These are phyloP conservation scores for Chondrosia reniformis DNA, from an alignment of 37 sponge, comb jelly and placozoan species.

Conservation along the genomic window DNA sequence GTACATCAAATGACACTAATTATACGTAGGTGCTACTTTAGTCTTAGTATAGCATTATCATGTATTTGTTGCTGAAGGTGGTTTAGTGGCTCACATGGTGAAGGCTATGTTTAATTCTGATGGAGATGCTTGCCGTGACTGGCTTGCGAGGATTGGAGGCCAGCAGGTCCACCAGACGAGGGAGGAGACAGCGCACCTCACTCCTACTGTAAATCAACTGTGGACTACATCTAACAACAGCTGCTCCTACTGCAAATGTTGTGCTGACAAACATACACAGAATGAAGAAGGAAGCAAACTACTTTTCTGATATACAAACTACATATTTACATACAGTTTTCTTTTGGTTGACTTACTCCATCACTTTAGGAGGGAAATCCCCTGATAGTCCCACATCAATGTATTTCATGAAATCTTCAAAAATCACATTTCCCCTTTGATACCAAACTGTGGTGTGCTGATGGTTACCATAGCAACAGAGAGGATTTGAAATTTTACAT, in stretches of 20 bases:
- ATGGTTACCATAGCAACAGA: background rate
- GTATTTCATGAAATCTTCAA: constrained; percentile 26
- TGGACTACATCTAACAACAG: constrained; percentile 31
- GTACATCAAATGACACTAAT: no score
- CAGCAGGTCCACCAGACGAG: constrained; percentile 37
- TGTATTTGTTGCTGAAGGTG: background rate
- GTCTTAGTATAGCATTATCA: no score
- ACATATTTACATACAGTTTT: background rate
- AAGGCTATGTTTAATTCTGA: background rate
- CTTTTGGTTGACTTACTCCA: background rate
- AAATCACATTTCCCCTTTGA: constrained; percentile 1
- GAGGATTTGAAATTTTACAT: background rate
- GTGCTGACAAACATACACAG: constrained; percentile 11
- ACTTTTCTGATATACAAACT: background rate
- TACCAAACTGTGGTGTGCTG: constrained; percentile 8
- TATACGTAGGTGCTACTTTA: no score
- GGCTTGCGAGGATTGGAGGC: background rate
- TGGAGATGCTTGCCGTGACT: background rate
- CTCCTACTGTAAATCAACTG: constrained; percentile 44
- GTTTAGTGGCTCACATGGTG: constrained; percentile 26
- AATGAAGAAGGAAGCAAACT: background rate
- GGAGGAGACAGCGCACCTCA: constrained; percentile 38
- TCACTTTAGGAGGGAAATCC: constrained; percentile 1
- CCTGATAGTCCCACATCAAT: constrained; percentile 34
- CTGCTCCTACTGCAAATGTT: constrained; percentile 16